Evolutionary conservation across 2,888 invertebrate species (phyloP).

Genomic region (Merodon equestris): DNA sequence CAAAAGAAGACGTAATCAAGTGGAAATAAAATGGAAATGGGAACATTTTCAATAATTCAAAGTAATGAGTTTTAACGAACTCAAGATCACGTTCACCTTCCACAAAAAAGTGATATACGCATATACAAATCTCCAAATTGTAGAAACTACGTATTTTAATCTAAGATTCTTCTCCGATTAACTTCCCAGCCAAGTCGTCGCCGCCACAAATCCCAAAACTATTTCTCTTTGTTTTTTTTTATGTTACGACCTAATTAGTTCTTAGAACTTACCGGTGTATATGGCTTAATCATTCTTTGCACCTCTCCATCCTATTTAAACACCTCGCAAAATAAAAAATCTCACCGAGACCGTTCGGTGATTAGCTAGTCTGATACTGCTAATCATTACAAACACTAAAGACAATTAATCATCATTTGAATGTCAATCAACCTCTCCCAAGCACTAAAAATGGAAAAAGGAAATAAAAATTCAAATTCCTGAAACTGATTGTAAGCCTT

Average conservation of each 20-base stretch:
- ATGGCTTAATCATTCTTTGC: no score
- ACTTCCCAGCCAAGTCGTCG: neutral
- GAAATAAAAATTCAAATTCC: neutral
- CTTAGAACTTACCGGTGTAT: slow-evolving; percentile 20
- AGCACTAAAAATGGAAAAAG: slow-evolving; percentile 8
- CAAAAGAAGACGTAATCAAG: no score
- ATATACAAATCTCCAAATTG: no score
- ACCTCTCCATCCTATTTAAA: neutral
- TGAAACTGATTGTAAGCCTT: no score
- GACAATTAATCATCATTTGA: slow-evolving; percentile 42
- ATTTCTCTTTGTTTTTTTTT: neutral
- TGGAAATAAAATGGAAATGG: no score
- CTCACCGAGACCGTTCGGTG: neutral
- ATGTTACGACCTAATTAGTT: slow-evolving; percentile 27
- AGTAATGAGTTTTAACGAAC: no score
- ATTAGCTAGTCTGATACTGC: slow-evolving; percentile 7
- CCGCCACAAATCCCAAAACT: no score
- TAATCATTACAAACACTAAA: slow-evolving; percentile 10
- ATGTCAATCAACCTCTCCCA: slow-evolving; percentile 42
- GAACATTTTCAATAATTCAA: no score
- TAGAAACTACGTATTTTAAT: no score
- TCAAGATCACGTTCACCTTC: no score
- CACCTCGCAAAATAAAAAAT: neutral
- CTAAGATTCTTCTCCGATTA: no score
- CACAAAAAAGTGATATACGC: no score